Evolutionary conservation across 2,113 vertebrate species (phyloP), one percentile per base, ranked within the genome.

Genomic region (Passer domesticus): DNA sequence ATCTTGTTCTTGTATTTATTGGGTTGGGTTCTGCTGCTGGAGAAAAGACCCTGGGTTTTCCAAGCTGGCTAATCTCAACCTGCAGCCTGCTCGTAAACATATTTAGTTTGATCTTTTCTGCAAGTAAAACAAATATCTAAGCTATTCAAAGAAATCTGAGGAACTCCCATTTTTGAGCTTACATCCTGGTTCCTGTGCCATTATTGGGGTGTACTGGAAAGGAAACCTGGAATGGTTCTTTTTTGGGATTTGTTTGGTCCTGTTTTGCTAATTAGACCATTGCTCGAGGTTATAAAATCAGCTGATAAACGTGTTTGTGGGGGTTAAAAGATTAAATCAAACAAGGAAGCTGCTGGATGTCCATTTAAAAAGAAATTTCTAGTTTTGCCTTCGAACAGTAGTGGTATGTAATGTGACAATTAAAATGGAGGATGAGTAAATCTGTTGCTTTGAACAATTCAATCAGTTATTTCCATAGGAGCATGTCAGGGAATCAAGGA

Each of bases 341-440:
- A 83, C 31, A 66, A 91, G 31, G n/a, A 81, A 88, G 44, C 33
- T 68, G 12, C 56, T 78, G 75, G 47, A 53, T 90, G 47, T 70
- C 39, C 63, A 47, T 67, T 86, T 83, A 89, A 86, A 95, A 86
- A 70, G 31, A 21, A 58, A 86, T 44, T 83, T 90, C 52, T 92
- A 49, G 50, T 27, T 96, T 88, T 75, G 50, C 49, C 25, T 90
- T 93, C 63, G 24, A 86, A 63, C 47, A 50, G 69, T 43, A 82
- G 28, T 37, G 60, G 62, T 92, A 28, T 81, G 59, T 95, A 85
- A 91, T 60, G n/a, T 68, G 68, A n/a, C 74, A 52, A 95, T 95
- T 93, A 88, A 94, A 88, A 95, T 78, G 56, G 78, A 93, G 64
- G 76, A 86, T 60, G 47, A 92, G 44, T 82, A 95, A 91, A 90